Evolutionary conservation across 2,797 vertebrate species (phyloP).

Genomic region (Microhierax caerulescens): DNA sequence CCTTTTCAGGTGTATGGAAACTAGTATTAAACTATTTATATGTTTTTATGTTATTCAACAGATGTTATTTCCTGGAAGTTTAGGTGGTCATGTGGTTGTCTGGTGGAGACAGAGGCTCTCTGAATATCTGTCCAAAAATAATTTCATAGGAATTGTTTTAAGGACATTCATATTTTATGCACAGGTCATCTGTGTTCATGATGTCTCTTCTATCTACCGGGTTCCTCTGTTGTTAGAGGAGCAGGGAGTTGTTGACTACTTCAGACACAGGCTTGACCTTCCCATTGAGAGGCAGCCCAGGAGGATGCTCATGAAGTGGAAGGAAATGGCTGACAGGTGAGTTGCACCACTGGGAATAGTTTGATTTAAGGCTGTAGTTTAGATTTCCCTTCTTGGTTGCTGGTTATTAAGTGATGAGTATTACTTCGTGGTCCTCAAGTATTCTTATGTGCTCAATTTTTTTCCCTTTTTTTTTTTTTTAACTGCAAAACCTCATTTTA

Average conservation of each 20-base stretch:
- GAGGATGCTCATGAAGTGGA: slow-evolving; percentile 94
- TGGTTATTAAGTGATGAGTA: neutral
- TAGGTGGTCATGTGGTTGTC: neutral
- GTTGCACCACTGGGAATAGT: neutral
- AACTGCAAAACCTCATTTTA: neutral
- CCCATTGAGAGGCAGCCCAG: slow-evolving; percentile 84
- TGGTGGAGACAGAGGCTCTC: neutral
- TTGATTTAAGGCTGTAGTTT: neutral
- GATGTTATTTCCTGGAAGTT: neutral
- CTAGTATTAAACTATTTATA: neutral
- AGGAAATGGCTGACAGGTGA: slow-evolving; percentile 95
- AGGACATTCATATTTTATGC: neutral
- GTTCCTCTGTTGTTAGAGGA: slow-evolving; percentile 91
- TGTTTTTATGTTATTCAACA: neutral
- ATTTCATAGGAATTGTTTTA: neutral
- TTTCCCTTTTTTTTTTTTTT: neutral
- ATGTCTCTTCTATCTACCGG: slow-evolving; percentile 91
- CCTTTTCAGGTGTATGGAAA: neutral
- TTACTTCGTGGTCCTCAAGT: neutral
- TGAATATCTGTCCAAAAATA: neutral
- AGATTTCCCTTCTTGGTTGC: neutral
- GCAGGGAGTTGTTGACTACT: slow-evolving; percentile 91
- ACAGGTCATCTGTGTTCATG: slow-evolving; percentile 95
- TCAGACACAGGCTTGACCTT: slow-evolving; percentile 87
- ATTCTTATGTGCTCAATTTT: neutral